Evolutionary conservation across 2,888 invertebrate genomes (phyloP), one percentile per base, ranked within the genome.

Genomic region (Bugulina stolonifera): DNA sequence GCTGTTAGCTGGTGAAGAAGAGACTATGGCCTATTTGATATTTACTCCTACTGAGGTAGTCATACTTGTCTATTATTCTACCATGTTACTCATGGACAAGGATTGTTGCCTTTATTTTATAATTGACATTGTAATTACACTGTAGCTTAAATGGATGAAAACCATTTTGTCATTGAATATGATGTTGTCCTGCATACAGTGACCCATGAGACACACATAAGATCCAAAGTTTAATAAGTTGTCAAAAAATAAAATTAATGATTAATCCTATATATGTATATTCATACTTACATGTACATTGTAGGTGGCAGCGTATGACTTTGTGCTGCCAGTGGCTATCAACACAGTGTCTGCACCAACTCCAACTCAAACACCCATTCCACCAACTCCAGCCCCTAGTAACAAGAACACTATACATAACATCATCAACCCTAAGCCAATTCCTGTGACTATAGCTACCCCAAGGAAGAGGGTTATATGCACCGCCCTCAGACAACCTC

Each of bases 231-330:
- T n/a, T n/a, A n/a, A n/a, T n/a, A n/a, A n/a, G n/a, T n/a, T n/a
- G n/a, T n/a, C n/a, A n/a, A n/a, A n/a, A n/a, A n/a, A n/a, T n/a
- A n/a, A n/a, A n/a, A n/a, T n/a, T n/a, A n/a, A n/a, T n/a, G n/a
- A n/a, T n/a, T 64, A 23, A 64, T 22, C 27, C 18, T 25, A 22
- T 23, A 18, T 18, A 22, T 64, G 18, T 18, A 18, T 22, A 14
- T 22, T 64, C 25, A 18, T n/a, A 27, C 71, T 29, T 27, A 5
- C 35, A 5, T 29, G n/a, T n/a, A n/a, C 18, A 18, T 69, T 54
- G 1, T 78, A 83, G 83, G 82, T 84, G 72, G 83, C 84, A 23
- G 80, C 83, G 3, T 84, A 84, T 78, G 82, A 83, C 75, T 84
- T 84, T 76, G 74, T 81, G 35, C 78, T 84, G 75, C 82, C 83